Evolutionary conservation across 2,113 vertebrate species (phyloP), one percentile per base, ranked within the genome.

Genomic region (Numenius arquata): DNA sequence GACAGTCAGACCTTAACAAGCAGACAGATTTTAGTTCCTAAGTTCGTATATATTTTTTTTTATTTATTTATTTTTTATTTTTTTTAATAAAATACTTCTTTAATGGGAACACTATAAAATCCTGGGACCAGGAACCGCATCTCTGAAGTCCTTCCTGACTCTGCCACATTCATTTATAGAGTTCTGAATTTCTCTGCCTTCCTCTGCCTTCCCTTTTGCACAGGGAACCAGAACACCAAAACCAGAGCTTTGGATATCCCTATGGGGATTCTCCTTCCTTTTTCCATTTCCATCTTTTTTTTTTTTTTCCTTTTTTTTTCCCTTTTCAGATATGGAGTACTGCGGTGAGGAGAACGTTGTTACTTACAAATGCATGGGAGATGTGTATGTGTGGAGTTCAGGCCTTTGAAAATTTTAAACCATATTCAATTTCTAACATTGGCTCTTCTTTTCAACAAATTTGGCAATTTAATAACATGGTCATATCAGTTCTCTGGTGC

Each of bases 241-340:
- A 72, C 3, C 2, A 29, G 43, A 56, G 6, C 9, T 61, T 65
- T 73, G 40, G 22, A 22, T 73, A 50, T 26, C 5, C 7, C 8
- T 58, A 21, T 89, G n/a, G 13, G 43, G 30, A 88, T 83, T 73
- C 15, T 36, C 73, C 14, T 73, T 62, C 2, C 5, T 73, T 81
- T 74, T 30, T 63, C 3, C 0, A 2, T 58, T 62, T 71, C 16
- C 8, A 23, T 17, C 18, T 48, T 22, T 66, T 62, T 34, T 12
- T 27, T 8, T 21, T 7, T 15, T 15, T 25, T 34, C 16, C 15
- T 38, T 19, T 50, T 21, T 18, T 26, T 53, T 11, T 9, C 2
- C 3, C 6, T 20, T 34, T 19, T 38, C 27, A 45, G 2, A 11
- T 10, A 1, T 23, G 5, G 16, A 62, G 4, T 76, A 47, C 0